Conservation (phyloP, 2,797 vertebrate species). For the Betta splendens region DNA sequence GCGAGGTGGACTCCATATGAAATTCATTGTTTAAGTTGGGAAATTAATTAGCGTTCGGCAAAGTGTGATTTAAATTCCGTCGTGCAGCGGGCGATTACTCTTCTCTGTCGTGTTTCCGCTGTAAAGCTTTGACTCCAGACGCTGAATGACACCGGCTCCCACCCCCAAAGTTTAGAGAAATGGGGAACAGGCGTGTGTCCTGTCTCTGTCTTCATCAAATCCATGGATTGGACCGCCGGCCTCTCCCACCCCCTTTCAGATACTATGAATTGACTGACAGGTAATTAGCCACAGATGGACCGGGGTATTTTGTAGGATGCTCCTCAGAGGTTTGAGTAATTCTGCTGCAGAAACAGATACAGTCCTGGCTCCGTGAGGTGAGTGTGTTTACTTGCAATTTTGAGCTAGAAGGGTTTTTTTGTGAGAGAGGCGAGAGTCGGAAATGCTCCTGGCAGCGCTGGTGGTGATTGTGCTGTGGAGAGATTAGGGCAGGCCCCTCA, state of each 20-base stretch:
- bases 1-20: conserved; percentile 56
- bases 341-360: conserved; percentile 29
- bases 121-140: conserved; percentile 31
- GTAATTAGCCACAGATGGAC: conserved; percentile 61
- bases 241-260: background rate
- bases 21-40: conserved; percentile 62
- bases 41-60: conserved; percentile 49
- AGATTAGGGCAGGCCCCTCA: conserved; percentile 28
- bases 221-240: conserved; percentile 23
- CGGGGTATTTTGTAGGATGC: conserved; percentile 38
- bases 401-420: conserved; percentile 40
- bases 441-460: conserved; percentile 53
- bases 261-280: conserved; percentile 52
- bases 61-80: conserved; percentile 43
- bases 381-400: conserved; percentile 40
- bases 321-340: conserved; percentile 44
- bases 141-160: conserved; percentile 20
- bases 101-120: conserved; percentile 23
- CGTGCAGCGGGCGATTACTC: conserved; percentile 23
- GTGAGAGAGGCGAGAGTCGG: conserved; percentile 51
- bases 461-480: conserved; percentile 51
- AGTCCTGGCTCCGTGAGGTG: conserved; percentile 22
- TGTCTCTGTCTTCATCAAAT: conserved; percentile 36
- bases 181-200: conserved; percentile 27
- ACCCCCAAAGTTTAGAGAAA: conserved; percentile 20